Percentiles rank a stretch among this genome's conserved stretches.
Evolutionary conservation across 2,113 vertebrate species (phyloP).

Genomic region (Andinoacara biseriatus): DNA sequence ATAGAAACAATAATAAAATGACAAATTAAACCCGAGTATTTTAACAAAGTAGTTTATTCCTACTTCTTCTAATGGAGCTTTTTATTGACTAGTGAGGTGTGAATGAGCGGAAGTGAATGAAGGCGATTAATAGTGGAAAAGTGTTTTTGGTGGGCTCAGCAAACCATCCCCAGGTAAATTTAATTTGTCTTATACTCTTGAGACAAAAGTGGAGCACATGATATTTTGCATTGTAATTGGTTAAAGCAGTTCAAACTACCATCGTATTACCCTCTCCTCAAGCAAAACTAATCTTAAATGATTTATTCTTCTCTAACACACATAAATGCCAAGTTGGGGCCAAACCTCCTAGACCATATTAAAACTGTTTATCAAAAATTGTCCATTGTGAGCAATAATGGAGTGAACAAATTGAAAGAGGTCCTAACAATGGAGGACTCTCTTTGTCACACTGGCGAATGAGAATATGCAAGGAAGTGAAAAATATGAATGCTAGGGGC

Average conservation of each 20-base stretch:
- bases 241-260: conserved; percentile 17
- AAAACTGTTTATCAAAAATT: conserved; percentile 18
- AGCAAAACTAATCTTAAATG: conserved; percentile 60
- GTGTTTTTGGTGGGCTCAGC: background rate
- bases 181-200: conserved; percentile 8
- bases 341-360: background rate
- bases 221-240: conserved; percentile 12
- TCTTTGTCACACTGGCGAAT: background rate
- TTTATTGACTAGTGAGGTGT: background rate
- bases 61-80: background rate
- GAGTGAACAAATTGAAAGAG: background rate
- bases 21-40: background rate
- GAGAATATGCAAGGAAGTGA: background rate
- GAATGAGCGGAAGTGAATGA: background rate
- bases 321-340: background rate
- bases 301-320: conserved; percentile 26
- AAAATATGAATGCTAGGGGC: background rate
- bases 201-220: background rate
- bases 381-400: conserved; percentile 9
- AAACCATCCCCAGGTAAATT: background rate
- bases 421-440: background rate
- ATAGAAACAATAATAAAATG: background rate
- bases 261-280: conserved; percentile 10
- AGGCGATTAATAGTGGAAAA: conserved; percentile 11
- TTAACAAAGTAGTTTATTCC: conserved; percentile 12